Conservation (phyloP, 2,888 invertebrate species). For the Diarsia brunnea region DNA sequence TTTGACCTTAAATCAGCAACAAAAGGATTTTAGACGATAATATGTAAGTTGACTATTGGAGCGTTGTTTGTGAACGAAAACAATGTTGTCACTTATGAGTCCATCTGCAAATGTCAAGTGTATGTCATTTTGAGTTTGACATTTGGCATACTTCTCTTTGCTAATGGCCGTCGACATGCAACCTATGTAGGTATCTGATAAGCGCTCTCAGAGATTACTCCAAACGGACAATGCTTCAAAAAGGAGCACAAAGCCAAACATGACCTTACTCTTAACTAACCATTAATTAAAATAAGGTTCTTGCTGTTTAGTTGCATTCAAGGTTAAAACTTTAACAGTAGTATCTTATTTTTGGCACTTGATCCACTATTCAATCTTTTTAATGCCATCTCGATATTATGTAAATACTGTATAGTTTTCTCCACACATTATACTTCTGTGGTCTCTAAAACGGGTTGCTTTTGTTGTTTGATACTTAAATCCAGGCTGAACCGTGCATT, state of each 20-base stretch:
- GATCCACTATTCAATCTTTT: background rate
- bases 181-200: too few relatives aligned
- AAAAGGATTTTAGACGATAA: background rate
- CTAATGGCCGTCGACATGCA: too few relatives aligned
- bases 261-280: too few relatives aligned
- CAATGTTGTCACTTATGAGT: too few relatives aligned
- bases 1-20: conserved; percentile 6
- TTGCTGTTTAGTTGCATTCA: background rate
- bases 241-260: background rate
- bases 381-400: conserved; percentile 1
- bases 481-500: conserved; percentile 51
- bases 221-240: background rate
- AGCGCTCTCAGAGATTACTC: too few relatives aligned
- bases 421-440: conserved; percentile 10
- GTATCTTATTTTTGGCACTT: background rate
- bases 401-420: background rate
- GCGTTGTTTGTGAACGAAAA: too few relatives aligned
- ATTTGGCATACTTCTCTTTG: too few relatives aligned
- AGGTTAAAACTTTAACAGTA: background rate
- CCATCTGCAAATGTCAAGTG: too few relatives aligned
- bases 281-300: background rate
- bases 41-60: background rate
- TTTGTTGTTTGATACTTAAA: conserved; percentile 60
- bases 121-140: too few relatives aligned
- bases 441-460: conserved; percentile 43